A percentile compares a stretch with the other conserved stretches of the same genome.
Conservation (phyloP, 2,888 invertebrate genomes). For the Schizaphis graminum region DNA sequence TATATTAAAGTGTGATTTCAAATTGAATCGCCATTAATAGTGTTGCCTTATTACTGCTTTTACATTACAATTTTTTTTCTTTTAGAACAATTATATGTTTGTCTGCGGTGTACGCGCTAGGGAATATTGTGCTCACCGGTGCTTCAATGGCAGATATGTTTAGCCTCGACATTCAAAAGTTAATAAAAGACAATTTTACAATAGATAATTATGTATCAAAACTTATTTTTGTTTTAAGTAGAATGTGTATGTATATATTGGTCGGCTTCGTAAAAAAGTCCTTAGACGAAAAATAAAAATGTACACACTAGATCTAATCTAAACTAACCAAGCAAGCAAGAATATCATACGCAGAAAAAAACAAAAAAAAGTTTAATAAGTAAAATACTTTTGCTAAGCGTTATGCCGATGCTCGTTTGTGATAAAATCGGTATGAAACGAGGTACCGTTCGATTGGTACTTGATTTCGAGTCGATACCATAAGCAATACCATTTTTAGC, state of each 20-base stretch:
- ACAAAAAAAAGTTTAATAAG: background rate
- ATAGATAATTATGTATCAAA: background rate
- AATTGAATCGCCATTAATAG: background rate
- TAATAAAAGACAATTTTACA: background rate
- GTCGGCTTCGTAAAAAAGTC: background rate
- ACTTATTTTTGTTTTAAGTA: background rate
- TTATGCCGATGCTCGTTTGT: background rate
- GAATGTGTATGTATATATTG: background rate
- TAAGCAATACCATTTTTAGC: background rate
- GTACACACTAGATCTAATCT: background rate
- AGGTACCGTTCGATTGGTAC: background rate
- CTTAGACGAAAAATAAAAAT: background rate
- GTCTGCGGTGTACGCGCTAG: slow-evolving; percentile 79
- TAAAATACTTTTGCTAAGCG: background rate
- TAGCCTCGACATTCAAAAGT: slow-evolving; percentile 37
- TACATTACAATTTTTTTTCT: slow-evolving; percentile 66
- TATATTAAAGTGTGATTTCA: background rate
- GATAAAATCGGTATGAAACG: background rate
- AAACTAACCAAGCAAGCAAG: background rate
- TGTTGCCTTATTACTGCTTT: background rate
- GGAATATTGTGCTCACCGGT: slow-evolving; percentile 68
- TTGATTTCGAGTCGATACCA: background rate
- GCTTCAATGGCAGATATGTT: slow-evolving; percentile 66
- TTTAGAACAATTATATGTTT: slow-evolving; percentile 87
- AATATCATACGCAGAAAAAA: background rate